A percentile compares a stretch with the other conserved stretches of the same genome.
Evolutionary conservation across 1,140 invertebrate genomes (phyloP).

Genomic region (Lepidurus apus): DNA sequence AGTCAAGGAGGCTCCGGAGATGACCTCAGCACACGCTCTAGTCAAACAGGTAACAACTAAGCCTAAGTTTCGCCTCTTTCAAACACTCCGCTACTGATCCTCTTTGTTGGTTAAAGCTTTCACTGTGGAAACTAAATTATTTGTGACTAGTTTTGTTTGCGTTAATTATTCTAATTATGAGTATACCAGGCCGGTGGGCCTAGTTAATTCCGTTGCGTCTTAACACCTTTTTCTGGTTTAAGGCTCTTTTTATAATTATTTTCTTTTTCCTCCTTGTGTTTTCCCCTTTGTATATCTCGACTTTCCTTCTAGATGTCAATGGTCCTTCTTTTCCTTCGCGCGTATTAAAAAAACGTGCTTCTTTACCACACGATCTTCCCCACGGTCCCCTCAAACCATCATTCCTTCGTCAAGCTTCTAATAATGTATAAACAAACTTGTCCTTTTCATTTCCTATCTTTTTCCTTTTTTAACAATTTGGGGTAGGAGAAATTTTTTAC

Average conservation of each 20-base stretch:
- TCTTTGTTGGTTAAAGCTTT: too few relatives aligned
- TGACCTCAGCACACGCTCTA: slow-evolving; percentile 40
- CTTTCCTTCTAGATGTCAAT: slow-evolving; percentile 29
- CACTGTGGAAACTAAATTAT: too few relatives aligned
- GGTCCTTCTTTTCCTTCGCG: slow-evolving; percentile 20
- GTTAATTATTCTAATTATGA: not conserved
- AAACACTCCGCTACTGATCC: too few relatives aligned
- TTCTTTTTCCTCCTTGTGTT: slow-evolving; percentile 30
- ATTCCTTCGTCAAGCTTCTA: not conserved
- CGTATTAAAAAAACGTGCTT: slow-evolving; percentile 24
- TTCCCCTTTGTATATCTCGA: slow-evolving; percentile 17
- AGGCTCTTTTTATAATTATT: slow-evolving; percentile 23
- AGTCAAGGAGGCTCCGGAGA: slow-evolving; percentile 51
- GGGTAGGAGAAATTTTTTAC: not conserved
- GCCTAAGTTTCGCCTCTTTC: not conserved
- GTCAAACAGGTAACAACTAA: slow-evolving; percentile 34
- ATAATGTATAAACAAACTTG: not conserved
- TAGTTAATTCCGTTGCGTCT: not conserved
- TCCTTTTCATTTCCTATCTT: not conserved
- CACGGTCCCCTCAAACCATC: not conserved
- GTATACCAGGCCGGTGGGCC: not conserved
- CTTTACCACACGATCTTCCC: slow-evolving; percentile 11
- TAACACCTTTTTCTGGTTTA: not conserved
- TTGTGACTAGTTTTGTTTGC: not conserved
- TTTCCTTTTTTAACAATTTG: not conserved